Percentiles rank a stretch among this genome's conserved stretches.
Evolutionary conservation across 2,113 vertebrate genomes (phyloP).

Genomic region (Podilymbus podiceps): DNA sequence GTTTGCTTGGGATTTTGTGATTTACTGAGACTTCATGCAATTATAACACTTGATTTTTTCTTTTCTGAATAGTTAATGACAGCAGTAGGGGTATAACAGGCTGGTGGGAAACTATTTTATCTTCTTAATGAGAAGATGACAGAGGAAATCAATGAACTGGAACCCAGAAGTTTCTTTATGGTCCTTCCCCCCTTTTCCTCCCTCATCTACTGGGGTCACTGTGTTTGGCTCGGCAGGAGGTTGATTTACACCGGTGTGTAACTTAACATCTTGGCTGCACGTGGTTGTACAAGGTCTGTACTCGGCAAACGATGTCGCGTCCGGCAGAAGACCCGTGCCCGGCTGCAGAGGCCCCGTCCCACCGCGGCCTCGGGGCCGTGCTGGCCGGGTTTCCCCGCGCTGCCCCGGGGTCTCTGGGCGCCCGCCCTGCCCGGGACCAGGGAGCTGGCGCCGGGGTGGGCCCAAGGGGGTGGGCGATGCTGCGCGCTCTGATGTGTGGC

Average conservation of each 20-base stretch:
- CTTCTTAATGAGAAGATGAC: neutral
- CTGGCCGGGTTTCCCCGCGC: accelerated
- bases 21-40: neutral
- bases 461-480: accelerated
- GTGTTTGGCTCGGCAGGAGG: neutral
- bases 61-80: neutral
- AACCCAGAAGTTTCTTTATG: neutral
- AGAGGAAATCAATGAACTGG: neutral
- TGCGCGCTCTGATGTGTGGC: neutral
- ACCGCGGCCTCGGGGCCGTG: accelerated
- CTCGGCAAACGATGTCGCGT: accelerated
- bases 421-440: accelerated
- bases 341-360: neutral
- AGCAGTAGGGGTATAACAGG: neutral
- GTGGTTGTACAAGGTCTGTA: neutral
- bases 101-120: neutral
- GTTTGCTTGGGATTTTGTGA: neutral
- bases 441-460: neutral
- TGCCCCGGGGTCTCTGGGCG: accelerated
- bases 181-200: neutral
- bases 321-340: accelerated
- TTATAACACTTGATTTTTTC: neutral
- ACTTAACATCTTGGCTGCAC: accelerated
- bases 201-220: neutral
- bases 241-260: neutral